These are phyloP conservation scores for Drosophila anceps DNA, from an alignment of 2,888 invertebrate genomes.

Conservation along the genomic window DNA sequence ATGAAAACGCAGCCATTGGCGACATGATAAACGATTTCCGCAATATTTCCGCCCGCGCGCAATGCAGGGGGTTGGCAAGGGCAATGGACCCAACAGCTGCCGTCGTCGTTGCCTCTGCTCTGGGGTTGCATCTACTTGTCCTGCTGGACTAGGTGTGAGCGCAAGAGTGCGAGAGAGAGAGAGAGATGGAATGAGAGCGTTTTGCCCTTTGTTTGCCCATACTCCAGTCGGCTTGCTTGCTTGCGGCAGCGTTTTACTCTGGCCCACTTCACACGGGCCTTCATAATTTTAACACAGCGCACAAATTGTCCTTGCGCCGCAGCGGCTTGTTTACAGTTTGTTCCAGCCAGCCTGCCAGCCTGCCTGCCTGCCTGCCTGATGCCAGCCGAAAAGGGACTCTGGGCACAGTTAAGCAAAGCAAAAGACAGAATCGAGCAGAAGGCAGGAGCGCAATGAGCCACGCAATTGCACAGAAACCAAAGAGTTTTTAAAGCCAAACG, in stretches of 20 bases:
- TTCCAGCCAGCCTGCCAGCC: slow-evolving; percentile 23
- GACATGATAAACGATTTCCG: slow-evolving; percentile 82
- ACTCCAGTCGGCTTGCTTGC: slow-evolving; percentile 5
- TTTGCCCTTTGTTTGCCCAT: slow-evolving; percentile 20
- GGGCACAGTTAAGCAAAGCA: slow-evolving; percentile 13
- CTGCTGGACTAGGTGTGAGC: neutral
- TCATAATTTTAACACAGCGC: slow-evolving; percentile 60
- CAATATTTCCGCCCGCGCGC: slow-evolving; percentile 69
- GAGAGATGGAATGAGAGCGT: neutral
- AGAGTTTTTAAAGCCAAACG: neutral
- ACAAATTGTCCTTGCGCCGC: slow-evolving; percentile 62
- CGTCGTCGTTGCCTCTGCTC: slow-evolving; percentile 30
- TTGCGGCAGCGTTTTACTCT: slow-evolving; percentile 49
- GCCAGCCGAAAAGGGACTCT: slow-evolving; percentile 18
- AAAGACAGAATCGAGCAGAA: slow-evolving; percentile 15
- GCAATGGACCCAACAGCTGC: slow-evolving; percentile 61
- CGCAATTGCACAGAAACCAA: slow-evolving; percentile 21
- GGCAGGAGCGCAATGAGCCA: slow-evolving; percentile 9
- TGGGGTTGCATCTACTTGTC: slow-evolving; percentile 39
- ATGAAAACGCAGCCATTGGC: slow-evolving; percentile 80
- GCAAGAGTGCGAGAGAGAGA: neutral
- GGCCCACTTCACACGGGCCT: slow-evolving; percentile 63
- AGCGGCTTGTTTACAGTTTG: slow-evolving; percentile 57
- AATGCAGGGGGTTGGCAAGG: slow-evolving; percentile 44
- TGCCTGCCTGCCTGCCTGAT: too few relatives aligned